Conservation (phyloP, 2,888 invertebrate genomes). For the Amiota minor region DNA sequence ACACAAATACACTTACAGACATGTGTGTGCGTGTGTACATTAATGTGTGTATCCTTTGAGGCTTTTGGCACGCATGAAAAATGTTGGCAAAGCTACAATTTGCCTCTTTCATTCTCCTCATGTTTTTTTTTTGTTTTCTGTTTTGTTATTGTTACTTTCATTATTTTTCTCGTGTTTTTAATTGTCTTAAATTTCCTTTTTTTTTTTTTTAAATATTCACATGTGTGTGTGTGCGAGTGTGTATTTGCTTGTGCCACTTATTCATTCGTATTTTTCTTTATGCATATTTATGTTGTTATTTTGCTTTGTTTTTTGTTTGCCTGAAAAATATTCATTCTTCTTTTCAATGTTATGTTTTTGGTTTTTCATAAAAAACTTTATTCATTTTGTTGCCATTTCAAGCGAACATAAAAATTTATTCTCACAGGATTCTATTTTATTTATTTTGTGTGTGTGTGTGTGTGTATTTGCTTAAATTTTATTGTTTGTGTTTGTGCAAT, state of each 20-base stretch:
- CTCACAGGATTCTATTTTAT: conserved; percentile 30
- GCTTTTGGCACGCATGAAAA: conserved; percentile 61
- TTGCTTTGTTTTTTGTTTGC: conserved; percentile 3
- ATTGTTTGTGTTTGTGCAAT: conserved; percentile 44
- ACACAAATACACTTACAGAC: neutral
- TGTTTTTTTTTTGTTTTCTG: conserved; percentile 33
- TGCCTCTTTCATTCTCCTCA: conserved; percentile 31
- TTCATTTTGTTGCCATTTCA: conserved; percentile 50
- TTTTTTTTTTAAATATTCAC: conserved; percentile 24
- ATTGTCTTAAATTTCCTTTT: conserved; percentile 53
- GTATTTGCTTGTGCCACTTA: conserved; percentile 32
- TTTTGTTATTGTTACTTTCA: neutral
- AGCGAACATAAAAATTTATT: conserved; percentile 46
- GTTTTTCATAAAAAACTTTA: conserved; percentile 48
- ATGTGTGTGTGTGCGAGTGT: conserved; percentile 29
- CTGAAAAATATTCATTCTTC: conserved; percentile 5
- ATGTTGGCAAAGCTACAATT: conserved; percentile 55
- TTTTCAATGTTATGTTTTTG: conserved; percentile 9
- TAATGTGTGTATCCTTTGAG: conserved; percentile 54
- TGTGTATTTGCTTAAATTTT: conserved; percentile 47
- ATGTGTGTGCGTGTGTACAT: conserved; percentile 39
- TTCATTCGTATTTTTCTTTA: conserved; percentile 50
- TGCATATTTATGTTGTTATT: conserved; percentile 43
- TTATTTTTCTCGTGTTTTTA: conserved; percentile 45
- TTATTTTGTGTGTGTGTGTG: conserved; percentile 22